Evolutionary conservation across 2,888 invertebrate genomes (phyloP).

Genomic region (Schizotus pectinicornis): DNA sequence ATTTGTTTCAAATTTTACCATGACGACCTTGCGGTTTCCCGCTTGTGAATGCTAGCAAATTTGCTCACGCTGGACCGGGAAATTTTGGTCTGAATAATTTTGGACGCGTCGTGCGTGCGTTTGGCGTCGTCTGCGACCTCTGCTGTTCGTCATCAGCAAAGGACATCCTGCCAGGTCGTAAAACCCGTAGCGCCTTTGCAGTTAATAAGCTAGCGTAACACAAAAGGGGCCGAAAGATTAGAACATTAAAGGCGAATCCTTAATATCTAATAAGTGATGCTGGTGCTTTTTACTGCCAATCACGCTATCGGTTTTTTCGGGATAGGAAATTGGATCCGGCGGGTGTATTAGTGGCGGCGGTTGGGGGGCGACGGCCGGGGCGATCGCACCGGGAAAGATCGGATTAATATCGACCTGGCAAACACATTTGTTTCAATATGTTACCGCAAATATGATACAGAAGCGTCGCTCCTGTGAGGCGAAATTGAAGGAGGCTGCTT

Average conservation of each 20-base stretch:
- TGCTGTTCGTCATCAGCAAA: too few species aligned
- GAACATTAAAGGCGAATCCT: conserved; percentile 23
- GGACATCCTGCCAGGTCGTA: too few species aligned
- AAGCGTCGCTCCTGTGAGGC: neutral
- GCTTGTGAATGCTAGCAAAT: too few species aligned
- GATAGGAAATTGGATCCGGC: conserved; percentile 39
- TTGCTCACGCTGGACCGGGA: too few species aligned
- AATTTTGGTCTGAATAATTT: too few species aligned
- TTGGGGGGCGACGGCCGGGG: too few species aligned
- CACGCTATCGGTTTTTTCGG: conserved; percentile 36
- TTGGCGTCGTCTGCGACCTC: too few species aligned
- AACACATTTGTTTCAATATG: conserved; percentile 52
- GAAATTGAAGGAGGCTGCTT: too few species aligned
- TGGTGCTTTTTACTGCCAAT: conserved; percentile 23
- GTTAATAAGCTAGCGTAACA: conserved; percentile 20
- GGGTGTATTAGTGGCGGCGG: too few species aligned
- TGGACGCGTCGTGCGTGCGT: too few species aligned
- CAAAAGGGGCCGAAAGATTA: conserved; percentile 20
- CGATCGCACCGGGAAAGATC: conserved; percentile 34
- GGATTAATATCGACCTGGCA: conserved; percentile 50
- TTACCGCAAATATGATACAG: conserved; percentile 37
- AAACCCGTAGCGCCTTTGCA: conserved; percentile 1
- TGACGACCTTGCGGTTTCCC: too few species aligned
- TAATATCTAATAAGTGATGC: conserved; percentile 28
- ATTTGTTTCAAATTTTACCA: too few species aligned